A percentile compares a stretch with the other conserved stretches of the same genome.
Conservation (phyloP, 2,888 invertebrate species). For the Erebia epiphron region DNA sequence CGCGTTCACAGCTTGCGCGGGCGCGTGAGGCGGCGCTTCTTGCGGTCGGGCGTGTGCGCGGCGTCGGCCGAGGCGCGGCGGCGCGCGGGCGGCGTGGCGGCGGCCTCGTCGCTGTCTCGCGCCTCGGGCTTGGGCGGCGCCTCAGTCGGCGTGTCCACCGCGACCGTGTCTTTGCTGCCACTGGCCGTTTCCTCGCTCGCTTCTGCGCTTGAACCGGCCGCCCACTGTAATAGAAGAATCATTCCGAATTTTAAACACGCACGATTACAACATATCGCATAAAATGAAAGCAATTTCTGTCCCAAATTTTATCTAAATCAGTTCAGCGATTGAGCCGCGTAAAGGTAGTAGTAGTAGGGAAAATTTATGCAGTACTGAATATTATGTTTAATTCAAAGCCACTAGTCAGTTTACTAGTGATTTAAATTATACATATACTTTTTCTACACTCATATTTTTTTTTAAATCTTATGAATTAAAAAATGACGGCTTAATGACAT, state of each 20-base stretch:
- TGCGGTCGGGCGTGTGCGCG: conserved; percentile 68
- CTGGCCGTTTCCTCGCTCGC: conserved; percentile 46
- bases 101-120: conserved; percentile 48
- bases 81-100: conserved; percentile 58
- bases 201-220: conserved; percentile 58
- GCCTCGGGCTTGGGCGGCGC: conserved; percentile 45
- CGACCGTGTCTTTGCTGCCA: conserved; percentile 46
- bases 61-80: conserved; percentile 70
- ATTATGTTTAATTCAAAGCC: too few species aligned
- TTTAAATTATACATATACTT: too few species aligned
- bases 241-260: not conserved
- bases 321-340: too few species aligned
- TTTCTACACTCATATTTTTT: too few species aligned
- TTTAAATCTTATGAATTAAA: too few species aligned
- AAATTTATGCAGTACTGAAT: too few species aligned
- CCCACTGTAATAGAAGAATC: conserved; percentile 55
- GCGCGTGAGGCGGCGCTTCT: conserved; percentile 76
- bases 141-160: conserved; percentile 42
- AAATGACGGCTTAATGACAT: too few species aligned
- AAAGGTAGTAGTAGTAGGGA: too few species aligned
- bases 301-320: too few species aligned
- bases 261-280: too few species aligned
- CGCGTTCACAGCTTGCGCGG: conserved; percentile 69
- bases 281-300: too few species aligned
- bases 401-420: too few species aligned